These are phyloP conservation scores for Zosterops japonicus DNA, from an alignment of 2,113 vertebrate species.

Conservation along the genomic window DNA sequence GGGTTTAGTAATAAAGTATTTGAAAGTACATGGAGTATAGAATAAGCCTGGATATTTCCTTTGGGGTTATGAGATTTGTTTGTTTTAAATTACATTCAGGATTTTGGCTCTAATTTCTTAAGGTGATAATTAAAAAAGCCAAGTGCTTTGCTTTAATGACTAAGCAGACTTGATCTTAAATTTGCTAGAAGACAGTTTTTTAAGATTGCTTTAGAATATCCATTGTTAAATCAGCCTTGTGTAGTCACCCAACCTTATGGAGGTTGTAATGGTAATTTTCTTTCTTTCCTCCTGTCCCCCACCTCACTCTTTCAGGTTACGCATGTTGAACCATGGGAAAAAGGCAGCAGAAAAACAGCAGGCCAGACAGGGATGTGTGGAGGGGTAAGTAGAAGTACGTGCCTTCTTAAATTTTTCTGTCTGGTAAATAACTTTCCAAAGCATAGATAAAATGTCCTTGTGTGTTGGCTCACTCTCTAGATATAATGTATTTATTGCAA, in stretches of 20 bases:
- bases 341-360: constrained; percentile 97
- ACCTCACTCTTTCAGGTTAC: constrained; percentile 80
- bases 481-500: background rate
- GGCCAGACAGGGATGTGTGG: constrained; percentile 99
- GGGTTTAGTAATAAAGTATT: background rate
- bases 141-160: background rate
- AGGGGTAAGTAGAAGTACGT: constrained; percentile 99
- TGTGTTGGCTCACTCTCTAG: background rate
- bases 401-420: constrained; percentile 81
- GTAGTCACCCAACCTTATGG: background rate
- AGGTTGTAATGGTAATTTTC: constrained; percentile 32
- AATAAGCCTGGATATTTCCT: background rate
- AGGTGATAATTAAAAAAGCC: background rate
- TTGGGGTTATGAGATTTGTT: background rate
- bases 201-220: background rate
- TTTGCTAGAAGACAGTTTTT: background rate
- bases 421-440: background rate
- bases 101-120: background rate
- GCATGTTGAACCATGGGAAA: constrained; percentile 97
- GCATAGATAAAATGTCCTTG: background rate
- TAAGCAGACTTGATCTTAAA: background rate
- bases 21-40: fast-evolving
- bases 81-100: background rate
- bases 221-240: background rate
- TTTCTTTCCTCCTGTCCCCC: background rate